Percentiles rank a stretch among this genome's conserved stretches.
These are phyloP conservation scores for Parauchenoglanis ngamensis DNA, from an alignment of 2,797 vertebrate genomes.

Conservation along the genomic window DNA sequence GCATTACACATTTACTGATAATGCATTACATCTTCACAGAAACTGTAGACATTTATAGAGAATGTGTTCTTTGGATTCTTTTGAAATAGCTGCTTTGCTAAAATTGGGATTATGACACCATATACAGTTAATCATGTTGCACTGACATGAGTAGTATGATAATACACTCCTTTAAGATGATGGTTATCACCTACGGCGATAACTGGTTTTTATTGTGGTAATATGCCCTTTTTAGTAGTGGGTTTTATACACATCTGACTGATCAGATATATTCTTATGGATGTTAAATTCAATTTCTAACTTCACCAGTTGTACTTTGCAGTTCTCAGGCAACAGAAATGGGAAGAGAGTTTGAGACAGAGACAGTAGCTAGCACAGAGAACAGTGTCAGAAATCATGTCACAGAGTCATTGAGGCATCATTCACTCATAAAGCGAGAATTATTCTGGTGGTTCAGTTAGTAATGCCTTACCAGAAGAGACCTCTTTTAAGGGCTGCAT, in stretches of 20 bases:
- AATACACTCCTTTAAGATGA: neutral
- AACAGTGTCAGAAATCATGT: neutral
- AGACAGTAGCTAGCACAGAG: neutral
- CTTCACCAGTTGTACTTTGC: neutral
- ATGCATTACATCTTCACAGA: neutral
- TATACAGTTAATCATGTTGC: neutral
- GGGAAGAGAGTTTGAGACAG: neutral
- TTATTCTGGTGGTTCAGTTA: neutral
- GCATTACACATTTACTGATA: neutral
- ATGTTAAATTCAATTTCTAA: neutral
- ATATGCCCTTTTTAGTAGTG: neutral
- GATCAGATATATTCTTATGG: neutral
- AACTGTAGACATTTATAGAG: neutral
- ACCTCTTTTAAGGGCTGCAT: neutral
- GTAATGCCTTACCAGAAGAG: neutral
- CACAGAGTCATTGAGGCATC: slow-evolving; percentile 3
- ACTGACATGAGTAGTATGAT: neutral
- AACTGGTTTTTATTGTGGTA: neutral
- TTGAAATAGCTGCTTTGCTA: neutral
- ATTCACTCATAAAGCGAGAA: neutral
- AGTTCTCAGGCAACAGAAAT: neutral
- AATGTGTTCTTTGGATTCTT: neutral
- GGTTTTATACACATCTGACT: neutral
- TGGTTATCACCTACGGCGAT: neutral
- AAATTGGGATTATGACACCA: neutral